Conservation (phyloP, 1,140 invertebrate genomes). For the Tetramorium alpestre region DNA sequence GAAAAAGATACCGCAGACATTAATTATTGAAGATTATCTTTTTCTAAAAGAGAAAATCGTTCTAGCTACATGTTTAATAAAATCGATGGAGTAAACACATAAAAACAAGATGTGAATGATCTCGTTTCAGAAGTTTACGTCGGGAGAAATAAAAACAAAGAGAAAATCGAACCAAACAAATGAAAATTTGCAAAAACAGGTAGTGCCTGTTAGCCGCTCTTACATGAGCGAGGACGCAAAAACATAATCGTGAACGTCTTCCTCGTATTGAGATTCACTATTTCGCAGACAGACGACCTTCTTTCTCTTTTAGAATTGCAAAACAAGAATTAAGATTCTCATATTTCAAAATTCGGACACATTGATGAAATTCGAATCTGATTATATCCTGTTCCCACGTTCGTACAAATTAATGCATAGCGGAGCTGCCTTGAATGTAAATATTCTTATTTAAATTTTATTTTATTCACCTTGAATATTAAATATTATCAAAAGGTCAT, state of each 20-base stretch:
- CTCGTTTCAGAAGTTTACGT: neutral
- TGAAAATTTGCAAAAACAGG: conserved; percentile 18
- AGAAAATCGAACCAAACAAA: neutral
- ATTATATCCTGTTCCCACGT: neutral
- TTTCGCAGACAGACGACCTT: neutral
- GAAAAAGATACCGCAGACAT: neutral
- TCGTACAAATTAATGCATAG: neutral
- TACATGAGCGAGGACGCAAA: neutral
- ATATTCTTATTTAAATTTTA: neutral
- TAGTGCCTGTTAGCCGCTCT: neutral
- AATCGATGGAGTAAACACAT: neutral
- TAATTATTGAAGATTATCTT: neutral
- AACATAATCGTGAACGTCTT: neutral
- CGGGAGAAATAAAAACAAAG: neutral
- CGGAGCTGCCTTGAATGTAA: conserved; percentile 10
- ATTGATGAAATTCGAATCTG: neutral
- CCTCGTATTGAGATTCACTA: neutral
- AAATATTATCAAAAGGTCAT: neutral
- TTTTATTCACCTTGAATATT: conserved; percentile 14
- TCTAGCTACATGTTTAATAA: neutral
- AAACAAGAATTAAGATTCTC: neutral
- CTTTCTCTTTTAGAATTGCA: conserved; percentile 11
- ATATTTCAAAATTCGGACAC: neutral
- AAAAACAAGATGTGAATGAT: neutral
- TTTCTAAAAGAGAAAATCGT: neutral